Conservation (phyloP, 2,113 vertebrate species). For the Scophthalmus maximus region DNA sequence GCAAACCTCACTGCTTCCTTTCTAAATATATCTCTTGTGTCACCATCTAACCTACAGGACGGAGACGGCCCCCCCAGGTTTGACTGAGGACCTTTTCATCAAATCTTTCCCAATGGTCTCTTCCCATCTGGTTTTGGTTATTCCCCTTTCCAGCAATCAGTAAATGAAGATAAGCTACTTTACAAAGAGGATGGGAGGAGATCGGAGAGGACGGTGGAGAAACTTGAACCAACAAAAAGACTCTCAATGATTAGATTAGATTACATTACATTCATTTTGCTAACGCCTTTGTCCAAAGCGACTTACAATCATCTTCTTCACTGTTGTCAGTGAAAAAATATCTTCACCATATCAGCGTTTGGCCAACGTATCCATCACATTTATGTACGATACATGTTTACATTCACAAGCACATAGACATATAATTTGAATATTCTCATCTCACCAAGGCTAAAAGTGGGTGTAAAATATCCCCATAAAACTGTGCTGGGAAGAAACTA, state of each 20-base stretch:
- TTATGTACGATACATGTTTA: not conserved
- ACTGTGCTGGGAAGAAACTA: not conserved
- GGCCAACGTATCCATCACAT: not conserved
- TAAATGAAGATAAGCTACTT: not conserved
- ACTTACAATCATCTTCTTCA: too few species aligned
- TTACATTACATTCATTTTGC: too few species aligned
- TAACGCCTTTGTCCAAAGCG: too few species aligned
- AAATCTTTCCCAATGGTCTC: not conserved
- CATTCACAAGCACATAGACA: not conserved
- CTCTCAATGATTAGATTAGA: too few species aligned
- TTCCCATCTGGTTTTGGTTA: not conserved
- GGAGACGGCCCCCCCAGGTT: not conserved
- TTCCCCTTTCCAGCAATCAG: not conserved
- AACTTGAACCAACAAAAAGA: not conserved
- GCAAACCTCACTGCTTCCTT: constrained; percentile 13
- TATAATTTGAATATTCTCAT: not conserved
- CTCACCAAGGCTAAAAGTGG: not conserved
- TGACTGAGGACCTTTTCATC: not conserved
- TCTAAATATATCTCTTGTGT: constrained; percentile 39
- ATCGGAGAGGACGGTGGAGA: not conserved
- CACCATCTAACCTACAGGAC: constrained; percentile 2
- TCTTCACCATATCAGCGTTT: not conserved
- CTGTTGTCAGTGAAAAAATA: not conserved
- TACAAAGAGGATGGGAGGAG: not conserved
- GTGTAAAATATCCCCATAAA: not conserved